phyloP scores from a whole-genome alignment of 2,797 vertebrate genomes.

The Helarctos malayanus region DNA sequence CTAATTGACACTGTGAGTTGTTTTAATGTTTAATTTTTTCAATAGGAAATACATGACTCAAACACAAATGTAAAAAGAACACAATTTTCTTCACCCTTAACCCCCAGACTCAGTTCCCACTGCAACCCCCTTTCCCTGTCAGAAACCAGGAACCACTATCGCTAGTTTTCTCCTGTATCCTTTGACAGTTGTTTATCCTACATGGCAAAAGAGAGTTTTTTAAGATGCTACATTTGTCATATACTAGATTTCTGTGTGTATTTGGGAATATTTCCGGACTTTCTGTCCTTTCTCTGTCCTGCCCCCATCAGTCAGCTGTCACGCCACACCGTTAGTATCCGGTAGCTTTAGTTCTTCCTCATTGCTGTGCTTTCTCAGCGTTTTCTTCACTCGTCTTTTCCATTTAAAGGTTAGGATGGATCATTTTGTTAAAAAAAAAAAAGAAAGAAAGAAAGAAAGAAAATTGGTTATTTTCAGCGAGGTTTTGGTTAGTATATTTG shows the following conservation, averaged over 20 bases:
- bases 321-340: background rate
- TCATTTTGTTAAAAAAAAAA: background rate
- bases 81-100: background rate
- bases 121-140: background rate
- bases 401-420: background rate
- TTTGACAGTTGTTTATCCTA: background rate
- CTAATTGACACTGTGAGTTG: background rate
- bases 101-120: background rate
- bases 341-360: background rate
- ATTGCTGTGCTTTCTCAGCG: background rate
- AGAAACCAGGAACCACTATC: background rate
- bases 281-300: background rate
- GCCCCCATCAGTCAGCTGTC: background rate
- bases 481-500: constrained; percentile 32
- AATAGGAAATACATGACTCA: constrained; percentile 17
- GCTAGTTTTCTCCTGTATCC: background rate
- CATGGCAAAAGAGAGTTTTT: background rate
- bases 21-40: constrained; percentile 51
- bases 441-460: too few species aligned
- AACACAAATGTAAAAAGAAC: background rate
- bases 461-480: constrained; percentile 10
- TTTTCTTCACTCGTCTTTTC: constrained; percentile 46
- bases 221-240: background rate
- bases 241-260: background rate
- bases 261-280: background rate